Percentiles rank a stretch among this genome's conserved stretches.
phyloP scores from a whole-genome alignment of 2,888 invertebrate species.

The Limenitis camilla region DNA sequence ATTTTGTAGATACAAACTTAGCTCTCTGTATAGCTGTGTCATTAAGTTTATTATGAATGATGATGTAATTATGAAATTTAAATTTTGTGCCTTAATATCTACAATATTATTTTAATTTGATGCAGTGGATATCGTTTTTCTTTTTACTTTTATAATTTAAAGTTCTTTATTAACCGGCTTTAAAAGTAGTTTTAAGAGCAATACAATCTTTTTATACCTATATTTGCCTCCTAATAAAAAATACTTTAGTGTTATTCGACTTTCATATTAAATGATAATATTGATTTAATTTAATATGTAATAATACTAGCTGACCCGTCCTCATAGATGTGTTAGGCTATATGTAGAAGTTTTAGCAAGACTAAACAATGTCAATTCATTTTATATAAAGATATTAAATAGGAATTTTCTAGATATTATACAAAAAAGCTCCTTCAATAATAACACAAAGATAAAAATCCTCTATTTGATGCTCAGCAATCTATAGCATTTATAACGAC shows the following conservation, averaged over 20 bases:
- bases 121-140: too few relatives aligned
- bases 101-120: too few relatives aligned
- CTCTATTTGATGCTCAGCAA: slow-evolving; percentile 21
- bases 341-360: too few relatives aligned
- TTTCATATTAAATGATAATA: neutral
- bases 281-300: neutral
- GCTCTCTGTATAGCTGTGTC: neutral
- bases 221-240: neutral
- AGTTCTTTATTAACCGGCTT: neutral
- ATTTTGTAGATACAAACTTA: neutral
- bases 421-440: slow-evolving; percentile 1
- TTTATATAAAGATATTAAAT: too few relatives aligned
- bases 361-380: too few relatives aligned
- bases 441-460: neutral
- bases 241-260: too few relatives aligned
- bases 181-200: neutral
- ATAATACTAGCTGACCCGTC: neutral
- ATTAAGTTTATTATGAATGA: too few relatives aligned
- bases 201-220: neutral
- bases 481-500: slow-evolving; percentile 37
- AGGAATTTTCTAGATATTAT: too few relatives aligned
- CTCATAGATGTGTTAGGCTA: too few relatives aligned
- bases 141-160: too few relatives aligned
- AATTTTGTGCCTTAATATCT: too few relatives aligned
- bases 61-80: too few relatives aligned